These are phyloP conservation scores for Volucella inflata DNA, from an alignment of 2,888 invertebrate species.

Conservation along the genomic window DNA sequence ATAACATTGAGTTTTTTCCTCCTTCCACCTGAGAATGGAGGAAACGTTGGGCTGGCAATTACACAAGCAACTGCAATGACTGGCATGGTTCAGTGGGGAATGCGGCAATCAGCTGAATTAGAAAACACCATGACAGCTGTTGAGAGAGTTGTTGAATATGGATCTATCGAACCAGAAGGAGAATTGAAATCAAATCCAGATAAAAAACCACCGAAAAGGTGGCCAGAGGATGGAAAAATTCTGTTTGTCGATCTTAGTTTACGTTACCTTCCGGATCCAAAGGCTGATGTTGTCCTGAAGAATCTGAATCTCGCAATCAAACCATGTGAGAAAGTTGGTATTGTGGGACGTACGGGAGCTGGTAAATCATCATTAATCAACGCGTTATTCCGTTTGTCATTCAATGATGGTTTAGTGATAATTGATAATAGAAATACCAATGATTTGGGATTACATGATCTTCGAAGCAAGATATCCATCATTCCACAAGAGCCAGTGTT, in stretches of 20 bases:
- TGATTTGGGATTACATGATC: conserved; percentile 89
- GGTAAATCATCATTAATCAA: conserved; percentile 89
- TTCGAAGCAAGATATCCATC: conserved; percentile 91
- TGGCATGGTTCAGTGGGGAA: conserved; percentile 90
- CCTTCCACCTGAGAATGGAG: conserved; percentile 87
- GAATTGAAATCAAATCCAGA: conserved; percentile 88
- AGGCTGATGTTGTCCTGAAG: conserved; percentile 90
- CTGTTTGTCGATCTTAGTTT: conserved; percentile 89
- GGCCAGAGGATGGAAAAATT: conserved; percentile 90
- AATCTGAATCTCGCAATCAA: conserved; percentile 87
- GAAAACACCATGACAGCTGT: conserved; percentile 96
- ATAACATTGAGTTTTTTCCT: conserved; percentile 94
- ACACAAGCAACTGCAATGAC: conserved; percentile 92
- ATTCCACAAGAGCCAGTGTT: conserved; percentile 94
- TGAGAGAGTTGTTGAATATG: conserved; percentile 91
- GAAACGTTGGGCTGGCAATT: conserved; percentile 91
- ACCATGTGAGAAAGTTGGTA: conserved; percentile 88
- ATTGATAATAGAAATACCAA: conserved; percentile 92
- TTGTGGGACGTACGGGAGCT: conserved; percentile 90
- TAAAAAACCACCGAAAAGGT: conserved; percentile 87
- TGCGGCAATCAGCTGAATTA: conserved; percentile 95
- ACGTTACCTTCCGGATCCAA: conserved; percentile 87
- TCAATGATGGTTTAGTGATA: conserved; percentile 89
- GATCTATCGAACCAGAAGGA: conserved; percentile 83
- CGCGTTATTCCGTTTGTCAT: conserved; percentile 91